Percentiles rank a stretch among this genome's conserved stretches.
These are phyloP conservation scores for Scelioninae gen. 1 DNA, from an alignment of 2,888 invertebrate genomes.

Conservation along the genomic window DNA sequence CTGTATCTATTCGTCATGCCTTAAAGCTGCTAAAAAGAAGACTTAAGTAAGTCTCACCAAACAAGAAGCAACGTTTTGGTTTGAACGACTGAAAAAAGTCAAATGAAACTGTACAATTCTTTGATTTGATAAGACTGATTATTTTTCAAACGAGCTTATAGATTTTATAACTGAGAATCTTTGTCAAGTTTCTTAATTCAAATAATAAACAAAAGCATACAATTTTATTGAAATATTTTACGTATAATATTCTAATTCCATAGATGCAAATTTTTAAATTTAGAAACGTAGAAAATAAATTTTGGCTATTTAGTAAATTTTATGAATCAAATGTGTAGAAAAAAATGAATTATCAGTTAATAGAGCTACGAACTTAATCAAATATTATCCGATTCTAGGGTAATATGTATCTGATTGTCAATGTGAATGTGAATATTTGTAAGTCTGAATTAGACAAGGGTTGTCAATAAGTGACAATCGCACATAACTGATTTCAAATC, in stretches of 20 bases:
- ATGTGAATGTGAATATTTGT: not conserved
- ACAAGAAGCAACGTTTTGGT: conserved; percentile 39
- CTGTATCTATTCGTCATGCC: conserved; percentile 60
- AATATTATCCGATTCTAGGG: not conserved
- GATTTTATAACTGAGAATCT: not conserved
- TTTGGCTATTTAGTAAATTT: too few species aligned
- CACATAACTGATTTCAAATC: not conserved
- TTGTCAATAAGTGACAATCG: not conserved
- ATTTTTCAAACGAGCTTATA: not conserved
- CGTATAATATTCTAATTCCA: too few species aligned
- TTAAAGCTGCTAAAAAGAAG: conserved; percentile 57
- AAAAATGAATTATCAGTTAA: not conserved
- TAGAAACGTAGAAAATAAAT: too few species aligned
- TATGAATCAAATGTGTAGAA: too few species aligned
- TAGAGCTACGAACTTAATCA: not conserved
- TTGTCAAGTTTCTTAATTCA: too few species aligned
- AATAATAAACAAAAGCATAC: too few species aligned
- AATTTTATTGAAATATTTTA: too few species aligned
- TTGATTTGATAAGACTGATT: conserved; percentile 11
- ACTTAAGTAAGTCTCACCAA: conserved; percentile 45
- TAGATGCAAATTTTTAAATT: too few species aligned
- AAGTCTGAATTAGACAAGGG: conserved; percentile 1
- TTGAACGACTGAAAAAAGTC: conserved; percentile 31
- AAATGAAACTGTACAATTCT: conserved; percentile 18
- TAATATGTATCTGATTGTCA: conserved; percentile 4